Evolutionary conservation across 2,888 invertebrate genomes (phyloP).

Genomic region (Hesperia comma): DNA sequence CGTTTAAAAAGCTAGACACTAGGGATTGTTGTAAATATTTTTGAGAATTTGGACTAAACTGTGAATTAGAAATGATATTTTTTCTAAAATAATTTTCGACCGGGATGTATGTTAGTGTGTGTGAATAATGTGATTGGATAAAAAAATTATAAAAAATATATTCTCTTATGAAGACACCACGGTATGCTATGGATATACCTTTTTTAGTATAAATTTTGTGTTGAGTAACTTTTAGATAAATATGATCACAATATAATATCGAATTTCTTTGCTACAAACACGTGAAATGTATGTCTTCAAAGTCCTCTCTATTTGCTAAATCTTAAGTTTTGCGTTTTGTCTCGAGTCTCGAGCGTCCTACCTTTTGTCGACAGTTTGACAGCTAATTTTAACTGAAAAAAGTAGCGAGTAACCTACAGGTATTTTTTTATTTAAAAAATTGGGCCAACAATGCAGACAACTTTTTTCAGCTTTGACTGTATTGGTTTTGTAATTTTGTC

Average conservation of each 20-base stretch:
- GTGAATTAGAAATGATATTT: slow-evolving; percentile 52
- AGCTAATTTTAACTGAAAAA: too few species aligned
- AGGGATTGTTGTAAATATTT: slow-evolving; percentile 59
- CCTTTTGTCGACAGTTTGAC: too few species aligned
- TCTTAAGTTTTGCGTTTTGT: too few species aligned
- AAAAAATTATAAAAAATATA: slow-evolving; percentile 45
- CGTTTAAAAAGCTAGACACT: slow-evolving; percentile 53
- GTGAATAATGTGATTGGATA: slow-evolving; percentile 44
- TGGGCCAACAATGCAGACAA: too few species aligned
- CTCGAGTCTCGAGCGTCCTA: too few species aligned
- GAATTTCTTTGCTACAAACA: not conserved
- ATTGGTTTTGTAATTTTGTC: too few species aligned
- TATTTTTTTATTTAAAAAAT: too few species aligned
- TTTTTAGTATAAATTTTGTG: slow-evolving; percentile 20
- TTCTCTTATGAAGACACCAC: slow-evolving; percentile 59
- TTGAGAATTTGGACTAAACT: slow-evolving; percentile 46
- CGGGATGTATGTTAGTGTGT: slow-evolving; percentile 54
- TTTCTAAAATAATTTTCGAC: slow-evolving; percentile 57
- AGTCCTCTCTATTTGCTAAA: too few species aligned
- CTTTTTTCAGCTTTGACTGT: too few species aligned
- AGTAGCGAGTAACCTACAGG: too few species aligned
- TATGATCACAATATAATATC: slow-evolving; percentile 29
- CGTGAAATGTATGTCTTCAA: too few species aligned
- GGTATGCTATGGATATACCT: slow-evolving; percentile 47
- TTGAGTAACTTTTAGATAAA: slow-evolving; percentile 21